A percentile compares a stretch with the other conserved stretches of the same genome.
These are phyloP conservation scores for sheep (Ovis aries) DNA, from an alignment of 2,113 vertebrate genomes.

Conservation along the genomic window DNA sequence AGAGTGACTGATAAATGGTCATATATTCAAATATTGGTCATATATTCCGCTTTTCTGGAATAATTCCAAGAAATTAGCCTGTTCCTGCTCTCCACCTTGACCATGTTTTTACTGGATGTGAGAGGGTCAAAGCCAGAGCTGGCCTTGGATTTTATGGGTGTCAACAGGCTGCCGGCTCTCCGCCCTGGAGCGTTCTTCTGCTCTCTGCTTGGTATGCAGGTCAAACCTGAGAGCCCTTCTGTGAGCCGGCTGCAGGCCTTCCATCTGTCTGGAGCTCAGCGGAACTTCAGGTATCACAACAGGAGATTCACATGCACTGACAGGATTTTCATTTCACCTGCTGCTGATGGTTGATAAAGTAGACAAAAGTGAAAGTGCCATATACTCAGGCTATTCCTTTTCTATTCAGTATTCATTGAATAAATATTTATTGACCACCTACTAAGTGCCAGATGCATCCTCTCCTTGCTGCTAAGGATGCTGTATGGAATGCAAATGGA, in stretches of 20 bases:
- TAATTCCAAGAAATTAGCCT: constrained; percentile 25
- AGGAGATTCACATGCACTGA: constrained; percentile 54
- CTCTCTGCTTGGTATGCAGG: constrained; percentile 57
- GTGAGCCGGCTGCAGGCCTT: constrained; percentile 52
- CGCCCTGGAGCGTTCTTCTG: not conserved
- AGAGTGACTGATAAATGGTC: constrained; percentile 7
- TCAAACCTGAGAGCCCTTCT: constrained; percentile 40
- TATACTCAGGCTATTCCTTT: constrained; percentile 3
- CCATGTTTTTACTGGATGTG: constrained; percentile 6
- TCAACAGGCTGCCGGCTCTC: constrained; percentile 56
- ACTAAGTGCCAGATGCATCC: not conserved
- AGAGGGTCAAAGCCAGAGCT: constrained; percentile 42
- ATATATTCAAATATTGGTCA: constrained; percentile 17
- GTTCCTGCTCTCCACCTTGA: constrained; percentile 15
- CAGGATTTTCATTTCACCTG: constrained; percentile 64
- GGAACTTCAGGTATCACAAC: constrained; percentile 60
- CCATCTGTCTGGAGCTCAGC: constrained; percentile 65
- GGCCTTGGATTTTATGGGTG: constrained; percentile 54
- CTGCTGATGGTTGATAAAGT: constrained; percentile 58
- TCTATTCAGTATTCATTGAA: not conserved
- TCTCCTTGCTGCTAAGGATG: not conserved
- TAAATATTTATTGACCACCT: constrained; percentile 26
- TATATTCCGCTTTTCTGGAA: constrained; percentile 36
- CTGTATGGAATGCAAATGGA: not conserved
- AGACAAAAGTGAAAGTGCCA: constrained; percentile 33